Evolutionary conservation across 2,888 invertebrate genomes (phyloP).

Genomic region (Drosophila melanocephala): DNA sequence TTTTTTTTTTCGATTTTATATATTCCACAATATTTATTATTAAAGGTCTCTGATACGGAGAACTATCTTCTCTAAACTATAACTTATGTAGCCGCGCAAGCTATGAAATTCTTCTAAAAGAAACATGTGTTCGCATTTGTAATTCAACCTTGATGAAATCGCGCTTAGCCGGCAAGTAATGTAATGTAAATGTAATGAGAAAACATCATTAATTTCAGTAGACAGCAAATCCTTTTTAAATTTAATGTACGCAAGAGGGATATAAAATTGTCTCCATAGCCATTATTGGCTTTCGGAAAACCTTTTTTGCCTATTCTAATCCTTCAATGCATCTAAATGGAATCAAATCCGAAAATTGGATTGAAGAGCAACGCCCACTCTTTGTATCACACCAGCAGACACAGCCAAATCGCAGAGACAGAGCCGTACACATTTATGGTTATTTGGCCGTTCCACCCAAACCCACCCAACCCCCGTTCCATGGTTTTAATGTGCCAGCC

Average conservation of each 20-base stretch:
- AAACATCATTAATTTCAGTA: conserved; percentile 79
- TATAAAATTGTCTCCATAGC: conserved; percentile 80
- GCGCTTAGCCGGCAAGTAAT: conserved; percentile 73
- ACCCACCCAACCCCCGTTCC: conserved; percentile 5
- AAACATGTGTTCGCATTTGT: conserved; percentile 62
- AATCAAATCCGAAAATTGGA: conserved; percentile 81
- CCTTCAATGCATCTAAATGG: conserved; percentile 76
- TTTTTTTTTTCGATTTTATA: not conserved
- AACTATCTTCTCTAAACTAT: not conserved
- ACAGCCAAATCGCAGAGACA: not conserved
- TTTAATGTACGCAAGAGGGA: conserved; percentile 71
- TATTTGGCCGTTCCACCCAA: conserved; percentile 40
- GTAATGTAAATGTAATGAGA: conserved; percentile 85
- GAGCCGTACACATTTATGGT: conserved; percentile 47
- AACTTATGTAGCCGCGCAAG: not conserved
- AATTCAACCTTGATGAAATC: conserved; percentile 16
- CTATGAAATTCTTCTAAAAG: conserved; percentile 1
- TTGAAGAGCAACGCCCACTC: conserved; percentile 81
- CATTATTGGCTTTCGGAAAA: conserved; percentile 64
- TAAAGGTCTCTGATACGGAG: not conserved
- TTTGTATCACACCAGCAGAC: conserved; percentile 43
- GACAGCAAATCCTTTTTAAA: conserved; percentile 79
- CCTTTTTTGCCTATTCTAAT: conserved; percentile 69
- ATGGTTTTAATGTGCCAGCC: conserved; percentile 68
- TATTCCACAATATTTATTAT: not conserved